Percentiles rank a stretch among this genome's conserved stretches.
These are phyloP conservation scores for Blomia tropicalis DNA, from an alignment of 2,888 invertebrate species.

Conservation along the genomic window DNA sequence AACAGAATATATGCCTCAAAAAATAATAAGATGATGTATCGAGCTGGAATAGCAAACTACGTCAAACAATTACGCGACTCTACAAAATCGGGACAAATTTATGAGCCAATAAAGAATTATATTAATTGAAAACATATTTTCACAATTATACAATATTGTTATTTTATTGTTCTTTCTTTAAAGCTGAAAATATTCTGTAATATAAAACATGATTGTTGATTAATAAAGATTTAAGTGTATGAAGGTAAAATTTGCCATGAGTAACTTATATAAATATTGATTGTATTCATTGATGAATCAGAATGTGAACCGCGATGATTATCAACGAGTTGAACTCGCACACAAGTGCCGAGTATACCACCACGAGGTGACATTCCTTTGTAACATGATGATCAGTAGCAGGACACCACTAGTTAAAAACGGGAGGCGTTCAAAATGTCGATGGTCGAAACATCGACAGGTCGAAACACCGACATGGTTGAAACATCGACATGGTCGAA, in stretches of 20 bases:
- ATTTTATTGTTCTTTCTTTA: background rate
- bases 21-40: slow-evolving; percentile 59
- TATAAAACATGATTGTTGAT: background rate
- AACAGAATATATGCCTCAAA: slow-evolving; percentile 54
- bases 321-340: too few species aligned
- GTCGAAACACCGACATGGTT: too few species aligned
- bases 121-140: background rate
- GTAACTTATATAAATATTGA: background rate
- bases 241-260: background rate
- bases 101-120: slow-evolving; percentile 4
- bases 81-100: background rate
- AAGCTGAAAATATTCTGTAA: slow-evolving; percentile 1
- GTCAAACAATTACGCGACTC: background rate
- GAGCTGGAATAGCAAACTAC: slow-evolving; percentile 26
- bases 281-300: slow-evolving; percentile 11
- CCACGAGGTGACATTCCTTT: too few species aligned
- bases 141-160: too few species aligned
- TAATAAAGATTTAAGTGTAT: background rate
- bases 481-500: too few species aligned
- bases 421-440: too few species aligned
- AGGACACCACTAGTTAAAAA: too few species aligned
- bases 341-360: too few species aligned
- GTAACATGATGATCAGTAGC: too few species aligned
- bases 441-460: too few species aligned
- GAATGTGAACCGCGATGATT: slow-evolving; percentile 14